phyloP scores from a whole-genome alignment of 2,888 invertebrate species.

The Oligia strigilis region DNA sequence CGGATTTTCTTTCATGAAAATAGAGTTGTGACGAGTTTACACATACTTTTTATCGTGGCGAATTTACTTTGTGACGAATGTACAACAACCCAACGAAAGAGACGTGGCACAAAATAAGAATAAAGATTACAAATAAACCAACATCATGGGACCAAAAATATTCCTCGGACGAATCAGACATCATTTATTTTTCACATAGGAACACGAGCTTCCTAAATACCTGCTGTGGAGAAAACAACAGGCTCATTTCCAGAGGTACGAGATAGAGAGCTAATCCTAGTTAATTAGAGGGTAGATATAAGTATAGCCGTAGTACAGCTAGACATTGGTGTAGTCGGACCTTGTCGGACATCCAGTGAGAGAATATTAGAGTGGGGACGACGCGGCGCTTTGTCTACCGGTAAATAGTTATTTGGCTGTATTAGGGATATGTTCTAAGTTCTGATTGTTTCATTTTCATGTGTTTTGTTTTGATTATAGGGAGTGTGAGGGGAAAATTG shows the following conservation, averaged over 20 bases:
- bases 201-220: conserved; percentile 10
- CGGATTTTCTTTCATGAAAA: no score
- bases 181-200: conserved; percentile 43
- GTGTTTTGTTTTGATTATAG: conserved; percentile 31
- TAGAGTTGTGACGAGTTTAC: no score
- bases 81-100: not conserved
- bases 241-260: conserved; percentile 70
- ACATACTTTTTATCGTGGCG: no score
- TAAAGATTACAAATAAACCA: not conserved
- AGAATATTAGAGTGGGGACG: conserved; percentile 70
- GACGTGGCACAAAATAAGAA: no score
- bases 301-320: conserved; percentile 55
- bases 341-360: conserved; percentile 66
- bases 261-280: conserved; percentile 80
- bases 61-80: no score
- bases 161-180: not conserved
- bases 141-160: not conserved
- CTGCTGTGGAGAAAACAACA: conserved; percentile 63
- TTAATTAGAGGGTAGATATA: conserved; percentile 74
- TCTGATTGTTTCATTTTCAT: conserved; percentile 55
- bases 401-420: conserved; percentile 53
- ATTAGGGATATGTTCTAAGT: conserved; percentile 48
- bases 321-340: conserved; percentile 61
- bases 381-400: conserved; percentile 51
- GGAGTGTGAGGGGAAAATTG: conserved; percentile 10